Evolutionary conservation across 2,113 vertebrate species (phyloP).

Genomic region (Cephalopterus ornatus): DNA sequence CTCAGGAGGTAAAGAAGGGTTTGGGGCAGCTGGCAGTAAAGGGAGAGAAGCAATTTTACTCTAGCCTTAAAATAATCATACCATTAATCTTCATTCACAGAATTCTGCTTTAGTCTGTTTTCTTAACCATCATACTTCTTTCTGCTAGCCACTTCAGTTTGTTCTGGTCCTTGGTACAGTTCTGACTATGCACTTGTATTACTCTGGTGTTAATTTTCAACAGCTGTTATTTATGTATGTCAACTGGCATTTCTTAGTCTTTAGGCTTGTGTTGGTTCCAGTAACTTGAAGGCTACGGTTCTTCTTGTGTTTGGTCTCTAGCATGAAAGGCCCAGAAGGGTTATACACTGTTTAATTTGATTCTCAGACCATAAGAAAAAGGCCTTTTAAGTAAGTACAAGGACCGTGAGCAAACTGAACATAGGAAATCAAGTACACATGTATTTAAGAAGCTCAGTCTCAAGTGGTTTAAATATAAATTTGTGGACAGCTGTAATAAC

Average conservation of each 20-base stretch:
- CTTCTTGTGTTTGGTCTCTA: neutral
- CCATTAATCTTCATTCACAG: neutral
- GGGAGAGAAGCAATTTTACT: neutral
- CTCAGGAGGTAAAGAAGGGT: fast-evolving
- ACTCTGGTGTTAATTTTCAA: neutral
- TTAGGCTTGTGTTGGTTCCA: neutral
- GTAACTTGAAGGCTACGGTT: neutral
- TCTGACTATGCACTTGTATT: neutral
- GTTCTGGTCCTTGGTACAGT: neutral
- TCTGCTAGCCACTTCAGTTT: neutral
- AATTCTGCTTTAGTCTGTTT: neutral
- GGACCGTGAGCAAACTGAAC: neutral
- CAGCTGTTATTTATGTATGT: neutral
- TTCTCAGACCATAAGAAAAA: neutral
- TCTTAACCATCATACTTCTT: neutral
- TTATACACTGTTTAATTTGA: neutral
- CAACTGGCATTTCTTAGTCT: neutral
- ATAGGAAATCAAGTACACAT: neutral
- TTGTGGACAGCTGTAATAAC: neutral
- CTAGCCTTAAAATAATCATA: neutral
- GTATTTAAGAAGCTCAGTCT: neutral
- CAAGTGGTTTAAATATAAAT: neutral
- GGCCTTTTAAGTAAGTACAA: neutral
- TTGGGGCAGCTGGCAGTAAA: neutral
- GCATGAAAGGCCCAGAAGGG: neutral